Evolutionary conservation across 1,140 invertebrate genomes (phyloP), one percentile per base, ranked within the genome.

Genomic region (Leptopilina boulardi): DNA sequence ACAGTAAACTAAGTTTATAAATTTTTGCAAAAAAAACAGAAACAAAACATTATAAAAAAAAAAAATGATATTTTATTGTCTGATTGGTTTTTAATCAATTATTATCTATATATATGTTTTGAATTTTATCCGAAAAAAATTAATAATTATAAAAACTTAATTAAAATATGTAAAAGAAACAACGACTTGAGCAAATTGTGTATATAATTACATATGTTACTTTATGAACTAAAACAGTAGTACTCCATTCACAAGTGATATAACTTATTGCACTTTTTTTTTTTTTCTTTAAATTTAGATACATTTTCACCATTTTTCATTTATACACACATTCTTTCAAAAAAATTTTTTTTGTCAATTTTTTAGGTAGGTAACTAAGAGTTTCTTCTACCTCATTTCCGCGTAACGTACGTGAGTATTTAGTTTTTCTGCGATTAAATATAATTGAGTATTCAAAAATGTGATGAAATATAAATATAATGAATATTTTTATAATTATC

Each of bases 141-240:
- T 38, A 38, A 86, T 83, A 85, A 78, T 84, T 47, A 82, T 84
- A 85, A 84, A 89, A 88, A 85, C 86, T 86, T 88, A 71, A 79
- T 91, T 89, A 89, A 89, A 89, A 89, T 90, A 86, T 90, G 85
- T 86, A 87, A 87, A 89, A 88, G 86, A 90, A 89, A 88, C 84
- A 91, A 90, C 87, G 87, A 90, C 89, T 90, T 88, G 86, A 89
- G 87, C 88, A 88, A 89, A 85, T 51, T 51, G 47, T 51, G n/a
- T n/a, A n/a, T n/a, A 51, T 18, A 2, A 38, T 6, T 86, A 87
- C 84, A 83, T 88, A 83, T 82, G 54, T 80, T 66, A 75, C 54
- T 8, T 42, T 66, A 84, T 83, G 76, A 82, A 83, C 75, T 84
- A 78, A 85, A 82, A 84, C 59, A 66, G 76, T 83, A 66, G 76